Percentiles rank a stretch among this genome's conserved stretches.
These are phyloP conservation scores for Lasioglossum zephyrum DNA, from an alignment of 2,888 invertebrate genomes.

Conservation along the genomic window DNA sequence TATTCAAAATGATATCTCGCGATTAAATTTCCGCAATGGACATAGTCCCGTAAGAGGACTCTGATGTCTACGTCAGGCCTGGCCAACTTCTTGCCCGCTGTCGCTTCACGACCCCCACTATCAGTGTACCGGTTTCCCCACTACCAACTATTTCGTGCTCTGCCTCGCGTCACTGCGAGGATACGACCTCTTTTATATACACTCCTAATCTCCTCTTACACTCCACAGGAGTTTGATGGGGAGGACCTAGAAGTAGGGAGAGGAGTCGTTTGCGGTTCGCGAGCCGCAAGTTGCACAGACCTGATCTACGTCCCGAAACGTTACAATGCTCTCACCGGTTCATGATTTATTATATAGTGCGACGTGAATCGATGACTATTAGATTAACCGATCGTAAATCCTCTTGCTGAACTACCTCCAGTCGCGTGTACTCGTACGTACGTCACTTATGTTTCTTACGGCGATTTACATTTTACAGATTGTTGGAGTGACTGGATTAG, in stretches of 20 bases:
- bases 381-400: slow-evolving; percentile 6
- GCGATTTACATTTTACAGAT: slow-evolving; percentile 51
- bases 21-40: slow-evolving; percentile 20
- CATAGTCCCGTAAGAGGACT: slow-evolving; percentile 16
- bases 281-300: too few relatives aligned
- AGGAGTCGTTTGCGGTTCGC: too few relatives aligned
- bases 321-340: neutral
- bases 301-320: neutral
- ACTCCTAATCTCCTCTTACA: too few relatives aligned
- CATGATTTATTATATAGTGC: neutral
- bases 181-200: too few relatives aligned
- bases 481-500: slow-evolving; percentile 53
- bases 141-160: too few relatives aligned
- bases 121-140: too few relatives aligned
- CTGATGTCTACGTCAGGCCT: neutral
- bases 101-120: too few relatives aligned
- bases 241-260: too few relatives aligned
- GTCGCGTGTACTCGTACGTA: slow-evolving; percentile 46
- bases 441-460: slow-evolving; percentile 53
- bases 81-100: too few relatives aligned
- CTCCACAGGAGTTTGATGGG: too few relatives aligned
- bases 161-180: too few relatives aligned
- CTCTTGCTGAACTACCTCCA: slow-evolving; percentile 41
- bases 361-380: slow-evolving; percentile 6
- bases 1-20: slow-evolving; percentile 45